Percentiles rank a stretch among this genome's conserved stretches.
These are phyloP conservation scores for Chironomus striatipennis DNA, from an alignment of 1,140 invertebrate genomes.

Conservation along the genomic window DNA sequence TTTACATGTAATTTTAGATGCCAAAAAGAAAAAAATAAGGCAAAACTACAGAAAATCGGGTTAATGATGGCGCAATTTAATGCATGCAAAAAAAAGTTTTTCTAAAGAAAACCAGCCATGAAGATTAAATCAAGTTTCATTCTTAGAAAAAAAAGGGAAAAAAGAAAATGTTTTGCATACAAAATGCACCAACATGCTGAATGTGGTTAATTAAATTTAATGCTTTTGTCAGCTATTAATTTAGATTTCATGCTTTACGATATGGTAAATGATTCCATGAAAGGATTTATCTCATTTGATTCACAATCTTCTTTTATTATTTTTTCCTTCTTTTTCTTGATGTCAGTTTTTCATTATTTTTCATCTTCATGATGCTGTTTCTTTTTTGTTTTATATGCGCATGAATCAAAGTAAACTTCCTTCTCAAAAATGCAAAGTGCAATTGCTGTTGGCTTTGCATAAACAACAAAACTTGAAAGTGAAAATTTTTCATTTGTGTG, in stretches of 20 bases:
- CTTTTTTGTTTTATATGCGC: neutral
- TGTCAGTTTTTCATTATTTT: neutral
- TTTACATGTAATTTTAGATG: neutral
- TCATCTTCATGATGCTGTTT: neutral
- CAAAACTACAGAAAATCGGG: no score
- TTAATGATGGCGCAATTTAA: neutral
- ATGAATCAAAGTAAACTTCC: neutral
- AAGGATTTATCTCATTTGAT: neutral
- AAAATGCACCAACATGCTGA: neutral
- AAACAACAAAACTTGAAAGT: no score
- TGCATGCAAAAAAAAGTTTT: neutral
- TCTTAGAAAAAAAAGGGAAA: slow-evolving; percentile 3
- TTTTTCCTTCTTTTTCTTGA: no score
- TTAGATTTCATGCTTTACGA: slow-evolving; percentile 18
- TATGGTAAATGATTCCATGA: slow-evolving; percentile 20
- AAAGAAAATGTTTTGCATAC: neutral
- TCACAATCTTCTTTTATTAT: neutral
- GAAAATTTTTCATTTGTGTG: no score
- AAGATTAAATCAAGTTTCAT: slow-evolving; percentile 3
- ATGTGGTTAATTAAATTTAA: slow-evolving; percentile 7
- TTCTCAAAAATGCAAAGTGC: neutral
- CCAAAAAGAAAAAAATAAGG: neutral
- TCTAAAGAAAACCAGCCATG: slow-evolving; percentile 1
- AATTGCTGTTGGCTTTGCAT: no score
- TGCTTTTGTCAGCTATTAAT: slow-evolving; percentile 13